Conservation (phyloP, 1,140 invertebrate species). For the Penaeus vannamei region DNA sequence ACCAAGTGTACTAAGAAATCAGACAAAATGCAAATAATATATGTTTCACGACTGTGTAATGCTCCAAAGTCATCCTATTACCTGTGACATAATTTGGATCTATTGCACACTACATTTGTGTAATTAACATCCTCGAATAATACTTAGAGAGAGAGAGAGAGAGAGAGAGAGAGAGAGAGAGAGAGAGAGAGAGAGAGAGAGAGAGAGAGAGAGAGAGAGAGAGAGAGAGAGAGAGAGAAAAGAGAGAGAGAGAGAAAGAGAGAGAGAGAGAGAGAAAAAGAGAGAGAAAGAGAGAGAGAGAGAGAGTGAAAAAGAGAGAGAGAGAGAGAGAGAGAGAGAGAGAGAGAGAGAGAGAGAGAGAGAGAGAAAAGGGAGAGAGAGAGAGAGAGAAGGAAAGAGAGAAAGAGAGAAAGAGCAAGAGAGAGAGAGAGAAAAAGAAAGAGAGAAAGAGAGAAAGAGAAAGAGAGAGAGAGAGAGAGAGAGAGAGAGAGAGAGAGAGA, state of each 20-base stretch:
- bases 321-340: background rate
- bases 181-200: background rate
- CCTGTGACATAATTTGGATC: no score
- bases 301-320: no score
- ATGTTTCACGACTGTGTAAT: no score
- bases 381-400: background rate
- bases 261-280: slow-evolving; percentile 7
- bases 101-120: no score
- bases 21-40: background rate
- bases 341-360: no score
- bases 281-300: background rate
- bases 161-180: background rate
- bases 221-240: background rate
- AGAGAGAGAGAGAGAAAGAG: background rate
- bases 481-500: background rate
- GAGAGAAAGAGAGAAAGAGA: slow-evolving; percentile 16
- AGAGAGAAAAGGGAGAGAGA: background rate
- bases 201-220: background rate
- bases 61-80: no score
- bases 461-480: background rate
- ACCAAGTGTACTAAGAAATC: background rate
- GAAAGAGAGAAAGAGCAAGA: background rate
- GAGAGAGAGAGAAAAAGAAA: background rate
- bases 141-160: no score
- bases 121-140: background rate